phyloP scores from a whole-genome alignment of 2,888 invertebrate genomes.

The Clusia tigrina region DNA sequence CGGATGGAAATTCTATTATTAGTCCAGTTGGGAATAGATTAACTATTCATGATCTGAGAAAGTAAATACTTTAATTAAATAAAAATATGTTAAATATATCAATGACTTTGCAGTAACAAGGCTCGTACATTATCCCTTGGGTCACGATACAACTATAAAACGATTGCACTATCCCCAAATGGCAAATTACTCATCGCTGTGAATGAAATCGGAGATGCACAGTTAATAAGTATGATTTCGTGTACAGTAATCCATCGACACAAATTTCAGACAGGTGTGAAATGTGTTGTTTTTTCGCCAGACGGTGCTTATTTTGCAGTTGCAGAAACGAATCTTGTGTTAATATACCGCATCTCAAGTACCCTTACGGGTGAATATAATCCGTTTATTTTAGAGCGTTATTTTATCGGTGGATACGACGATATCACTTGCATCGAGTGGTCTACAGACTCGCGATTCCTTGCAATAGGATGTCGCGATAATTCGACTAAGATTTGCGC shows the following conservation, averaged over 20 bases:
- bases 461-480: slow-evolving; percentile 92
- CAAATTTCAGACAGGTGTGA: slow-evolving; percentile 80
- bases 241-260: slow-evolving; percentile 84
- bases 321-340: slow-evolving; percentile 84
- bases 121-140: slow-evolving; percentile 88
- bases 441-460: slow-evolving; percentile 88
- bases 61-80: slow-evolving; percentile 69
- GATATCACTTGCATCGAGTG: slow-evolving; percentile 89
- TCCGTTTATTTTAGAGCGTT: slow-evolving; percentile 84
- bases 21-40: slow-evolving; percentile 97
- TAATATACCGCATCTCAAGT: slow-evolving; percentile 87
- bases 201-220: slow-evolving; percentile 89
- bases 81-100: neutral
- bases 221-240: slow-evolving; percentile 85
- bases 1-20: slow-evolving; percentile 92
- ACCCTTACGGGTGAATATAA: slow-evolving; percentile 82
- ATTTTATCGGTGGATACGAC: slow-evolving; percentile 83
- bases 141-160: slow-evolving; percentile 83
- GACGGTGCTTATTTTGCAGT: slow-evolving; percentile 93
- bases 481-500: slow-evolving; percentile 86
- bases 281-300: slow-evolving; percentile 88
- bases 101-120: slow-evolving; percentile 75
- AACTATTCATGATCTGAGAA: slow-evolving; percentile 91
- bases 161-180: slow-evolving; percentile 87
- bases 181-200: slow-evolving; percentile 84